phyloP scores from a whole-genome alignment of 2,113 vertebrate species.

The Tricholaema leucomelas region DNA sequence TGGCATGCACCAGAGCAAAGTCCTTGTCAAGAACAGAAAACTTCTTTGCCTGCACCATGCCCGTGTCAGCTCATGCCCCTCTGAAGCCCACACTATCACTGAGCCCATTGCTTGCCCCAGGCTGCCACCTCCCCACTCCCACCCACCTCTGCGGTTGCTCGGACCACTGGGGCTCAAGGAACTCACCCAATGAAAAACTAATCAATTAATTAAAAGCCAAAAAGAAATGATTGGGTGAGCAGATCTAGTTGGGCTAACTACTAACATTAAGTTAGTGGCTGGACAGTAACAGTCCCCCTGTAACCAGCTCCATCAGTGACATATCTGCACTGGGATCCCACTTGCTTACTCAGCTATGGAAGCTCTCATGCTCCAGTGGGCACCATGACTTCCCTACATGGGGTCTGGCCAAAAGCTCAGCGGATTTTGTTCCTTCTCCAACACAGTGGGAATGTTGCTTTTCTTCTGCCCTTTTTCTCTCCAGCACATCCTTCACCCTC shows the following conservation, averaged over 20 bases:
- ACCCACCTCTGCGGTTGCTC: not conserved
- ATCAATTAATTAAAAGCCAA: not conserved
- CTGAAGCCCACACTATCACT: not conserved
- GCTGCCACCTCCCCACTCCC: not conserved
- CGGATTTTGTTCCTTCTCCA: not conserved
- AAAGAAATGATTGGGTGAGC: not conserved
- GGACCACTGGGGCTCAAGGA: not conserved
- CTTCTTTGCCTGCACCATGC: not conserved
- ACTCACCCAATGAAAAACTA: not conserved
- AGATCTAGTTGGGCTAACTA: not conserved
- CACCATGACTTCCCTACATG: not conserved
- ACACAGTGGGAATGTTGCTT: not conserved
- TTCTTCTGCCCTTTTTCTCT: not conserved
- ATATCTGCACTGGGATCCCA: not conserved
- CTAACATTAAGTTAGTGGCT: not conserved
- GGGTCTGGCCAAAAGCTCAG: not conserved
- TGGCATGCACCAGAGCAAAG: not conserved
- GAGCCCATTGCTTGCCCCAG: rapidly evolving
- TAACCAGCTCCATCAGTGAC: not conserved
- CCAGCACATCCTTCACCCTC: not conserved
- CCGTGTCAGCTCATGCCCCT: not conserved
- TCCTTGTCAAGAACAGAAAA: not conserved
- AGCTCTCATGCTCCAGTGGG: rapidly evolving
- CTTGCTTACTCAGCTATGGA: not conserved
- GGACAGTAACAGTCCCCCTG: not conserved